phyloP scores from a whole-genome alignment of 2,888 invertebrate species.

The Melanostoma mellinum region DNA sequence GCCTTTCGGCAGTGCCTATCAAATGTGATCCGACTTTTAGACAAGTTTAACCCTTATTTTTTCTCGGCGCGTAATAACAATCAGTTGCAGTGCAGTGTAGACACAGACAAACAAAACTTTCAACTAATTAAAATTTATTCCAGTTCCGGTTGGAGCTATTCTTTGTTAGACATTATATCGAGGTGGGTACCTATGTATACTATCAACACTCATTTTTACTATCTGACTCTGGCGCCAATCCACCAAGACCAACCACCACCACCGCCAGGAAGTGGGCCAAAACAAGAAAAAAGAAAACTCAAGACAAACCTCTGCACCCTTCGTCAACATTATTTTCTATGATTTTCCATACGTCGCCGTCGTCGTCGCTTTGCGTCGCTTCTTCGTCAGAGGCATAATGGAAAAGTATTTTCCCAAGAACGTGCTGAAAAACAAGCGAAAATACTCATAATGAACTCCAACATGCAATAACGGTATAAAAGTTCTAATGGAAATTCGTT shows the following conservation, averaged over 20 bases:
- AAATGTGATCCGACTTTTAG: slow-evolving; percentile 68
- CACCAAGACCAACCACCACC: slow-evolving; percentile 3
- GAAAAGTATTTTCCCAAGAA: slow-evolving; percentile 47
- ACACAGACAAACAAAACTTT: slow-evolving; percentile 66
- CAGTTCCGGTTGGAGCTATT: slow-evolving; percentile 58
- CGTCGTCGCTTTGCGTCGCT: not conserved
- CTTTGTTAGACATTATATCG: too few relatives aligned
- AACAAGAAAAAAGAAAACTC: slow-evolving; percentile 37
- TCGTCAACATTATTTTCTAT: slow-evolving; percentile 48
- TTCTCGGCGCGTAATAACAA: slow-evolving; percentile 32
- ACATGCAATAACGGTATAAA: slow-evolving; percentile 69
- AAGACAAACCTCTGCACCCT: slow-evolving; percentile 5
- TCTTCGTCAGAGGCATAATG: slow-evolving; percentile 5
- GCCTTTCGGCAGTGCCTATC: slow-evolving; percentile 67
- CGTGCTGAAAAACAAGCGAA: slow-evolving; percentile 27
- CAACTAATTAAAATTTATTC: slow-evolving; percentile 70
- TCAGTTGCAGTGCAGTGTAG: slow-evolving; percentile 50
- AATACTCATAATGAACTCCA: slow-evolving; percentile 60
- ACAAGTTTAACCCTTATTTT: slow-evolving; percentile 64
- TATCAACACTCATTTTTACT: slow-evolving; percentile 40
- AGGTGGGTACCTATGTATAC: slow-evolving; percentile 8
- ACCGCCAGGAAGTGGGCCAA: slow-evolving; percentile 35
- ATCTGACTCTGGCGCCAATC: slow-evolving; percentile 12
- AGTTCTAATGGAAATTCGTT: slow-evolving; percentile 53
- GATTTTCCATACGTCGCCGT: slow-evolving; percentile 28